Evolutionary conservation across 2,888 invertebrate species (phyloP).

Genomic region (Kuschelorhynchus macadamiae): DNA sequence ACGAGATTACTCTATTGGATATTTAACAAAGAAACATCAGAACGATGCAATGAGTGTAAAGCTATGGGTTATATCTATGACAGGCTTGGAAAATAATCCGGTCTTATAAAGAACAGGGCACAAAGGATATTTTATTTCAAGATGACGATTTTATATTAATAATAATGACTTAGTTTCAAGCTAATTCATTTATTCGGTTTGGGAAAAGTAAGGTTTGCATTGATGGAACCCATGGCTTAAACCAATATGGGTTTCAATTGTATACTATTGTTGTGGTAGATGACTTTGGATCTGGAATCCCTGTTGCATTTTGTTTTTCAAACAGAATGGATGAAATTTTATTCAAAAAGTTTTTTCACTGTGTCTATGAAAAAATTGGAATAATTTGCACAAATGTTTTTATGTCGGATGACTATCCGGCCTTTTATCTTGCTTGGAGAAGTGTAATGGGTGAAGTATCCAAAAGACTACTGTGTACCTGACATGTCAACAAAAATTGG

Average conservation of each 20-base stretch:
- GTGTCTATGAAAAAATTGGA: too few relatives aligned
- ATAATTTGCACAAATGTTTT: background rate
- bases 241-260: background rate
- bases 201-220: conserved; percentile 4
- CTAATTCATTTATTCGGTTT: background rate
- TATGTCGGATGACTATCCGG: conserved; percentile 52
- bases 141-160: conserved; percentile 6
- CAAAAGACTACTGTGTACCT: conserved; percentile 45
- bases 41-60: conserved; percentile 7
- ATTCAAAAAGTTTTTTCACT: background rate
- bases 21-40: too few relatives aligned
- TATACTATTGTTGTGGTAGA: background rate
- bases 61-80: conserved; percentile 3
- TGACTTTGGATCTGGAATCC: background rate
- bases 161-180: conserved; percentile 5
- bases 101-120: background rate
- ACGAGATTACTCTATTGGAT: too few relatives aligned
- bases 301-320: background rate
- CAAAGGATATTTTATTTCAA: background rate
- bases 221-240: conserved; percentile 1
- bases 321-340: background rate
- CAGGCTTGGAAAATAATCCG: background rate
- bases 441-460: conserved; percentile 42
- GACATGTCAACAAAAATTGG: conserved; percentile 43
- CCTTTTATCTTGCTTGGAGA: conserved; percentile 52